Evolutionary conservation across 2,797 vertebrate genomes (phyloP).

Genomic region (Rhodeus uyekii): DNA sequence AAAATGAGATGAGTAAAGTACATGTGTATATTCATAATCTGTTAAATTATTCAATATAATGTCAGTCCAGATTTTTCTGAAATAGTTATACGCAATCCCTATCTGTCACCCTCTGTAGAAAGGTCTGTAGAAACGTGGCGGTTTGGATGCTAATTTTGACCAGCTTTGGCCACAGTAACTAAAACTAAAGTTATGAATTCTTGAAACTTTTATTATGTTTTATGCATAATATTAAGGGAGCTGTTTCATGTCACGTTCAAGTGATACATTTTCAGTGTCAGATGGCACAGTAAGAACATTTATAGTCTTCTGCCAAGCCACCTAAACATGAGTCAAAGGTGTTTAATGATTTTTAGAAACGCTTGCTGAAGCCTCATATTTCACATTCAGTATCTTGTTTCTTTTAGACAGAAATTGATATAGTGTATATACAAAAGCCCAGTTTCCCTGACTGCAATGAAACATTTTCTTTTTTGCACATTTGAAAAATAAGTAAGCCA

Average conservation of each 20-base stretch:
- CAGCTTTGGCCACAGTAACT: conserved; percentile 1
- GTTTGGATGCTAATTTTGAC: conserved; percentile 8
- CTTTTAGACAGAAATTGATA: conserved; percentile 9
- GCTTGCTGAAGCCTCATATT: conserved; percentile 14
- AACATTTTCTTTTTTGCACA: background rate
- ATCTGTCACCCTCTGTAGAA: conserved; percentile 7
- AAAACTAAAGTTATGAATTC: background rate
- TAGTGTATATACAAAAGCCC: background rate
- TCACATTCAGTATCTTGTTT: conserved; percentile 18
- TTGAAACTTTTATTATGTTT: conserved; percentile 15
- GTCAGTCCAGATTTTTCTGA: conserved; percentile 22
- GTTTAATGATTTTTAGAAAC: conserved; percentile 36
- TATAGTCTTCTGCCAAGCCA: conserved; percentile 22
- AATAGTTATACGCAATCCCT: background rate
- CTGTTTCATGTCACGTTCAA: background rate
- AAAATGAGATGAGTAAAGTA: conserved; percentile 14
- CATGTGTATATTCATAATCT: conserved; percentile 25
- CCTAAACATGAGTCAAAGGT: conserved; percentile 33
- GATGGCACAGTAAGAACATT: conserved; percentile 19
- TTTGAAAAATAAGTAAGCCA: background rate
- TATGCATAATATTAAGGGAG: background rate
- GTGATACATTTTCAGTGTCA: conserved; percentile 19
- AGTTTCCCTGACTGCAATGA: background rate
- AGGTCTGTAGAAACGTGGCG: background rate
- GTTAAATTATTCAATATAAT: conserved; percentile 44